Conservation (phyloP, 2,113 vertebrate genomes). For the Ochotona curzoniae region DNA sequence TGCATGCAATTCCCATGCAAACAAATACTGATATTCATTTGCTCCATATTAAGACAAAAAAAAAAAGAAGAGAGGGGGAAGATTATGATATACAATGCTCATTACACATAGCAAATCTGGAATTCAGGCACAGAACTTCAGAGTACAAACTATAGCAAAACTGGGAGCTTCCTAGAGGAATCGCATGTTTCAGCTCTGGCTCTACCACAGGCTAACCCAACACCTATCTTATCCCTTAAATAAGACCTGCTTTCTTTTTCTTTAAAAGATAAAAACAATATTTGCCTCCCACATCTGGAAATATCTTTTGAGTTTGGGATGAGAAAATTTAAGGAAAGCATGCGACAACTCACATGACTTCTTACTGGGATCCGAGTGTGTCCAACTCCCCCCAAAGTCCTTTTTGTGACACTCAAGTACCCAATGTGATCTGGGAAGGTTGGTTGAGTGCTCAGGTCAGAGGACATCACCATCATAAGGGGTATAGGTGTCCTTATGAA, state of each 20-base stretch:
- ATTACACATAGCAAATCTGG: background rate
- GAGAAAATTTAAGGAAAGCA: background rate
- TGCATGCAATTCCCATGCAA: background rate
- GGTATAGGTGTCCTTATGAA: background rate
- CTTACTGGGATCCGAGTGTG: background rate
- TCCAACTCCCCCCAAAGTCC: background rate
- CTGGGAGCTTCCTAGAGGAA: background rate
- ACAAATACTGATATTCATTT: background rate
- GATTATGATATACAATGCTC: background rate
- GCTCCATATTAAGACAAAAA: background rate
- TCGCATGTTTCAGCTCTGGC: fast-evolving
- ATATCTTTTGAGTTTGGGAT: background rate
- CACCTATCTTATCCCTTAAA: background rate
- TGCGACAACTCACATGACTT: background rate
- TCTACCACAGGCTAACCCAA: background rate
- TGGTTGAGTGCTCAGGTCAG: no score
- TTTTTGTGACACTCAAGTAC: background rate
- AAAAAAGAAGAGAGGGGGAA: background rate
- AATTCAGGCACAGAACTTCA: background rate
- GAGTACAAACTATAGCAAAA: no score
- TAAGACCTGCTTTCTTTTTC: background rate
- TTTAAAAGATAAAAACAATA: background rate
- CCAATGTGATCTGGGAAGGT: fast-evolving
- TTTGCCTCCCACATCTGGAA: background rate
- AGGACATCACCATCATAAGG: background rate